These are phyloP conservation scores for Edolisoma coerulescens DNA, from an alignment of 2,113 vertebrate species.

Conservation along the genomic window DNA sequence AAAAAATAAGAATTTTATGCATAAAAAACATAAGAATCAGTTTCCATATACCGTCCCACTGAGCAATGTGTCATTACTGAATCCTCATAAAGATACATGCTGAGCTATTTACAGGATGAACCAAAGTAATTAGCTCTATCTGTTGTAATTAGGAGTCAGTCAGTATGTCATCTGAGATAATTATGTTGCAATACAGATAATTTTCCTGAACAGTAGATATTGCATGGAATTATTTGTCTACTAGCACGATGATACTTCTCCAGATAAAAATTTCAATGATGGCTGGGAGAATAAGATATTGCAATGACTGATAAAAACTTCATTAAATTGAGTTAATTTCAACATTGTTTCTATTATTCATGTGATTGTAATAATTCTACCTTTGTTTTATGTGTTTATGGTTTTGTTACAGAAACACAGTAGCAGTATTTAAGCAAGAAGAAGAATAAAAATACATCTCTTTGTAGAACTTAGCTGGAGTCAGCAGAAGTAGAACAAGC, in stretches of 20 bases:
- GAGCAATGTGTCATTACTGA: slow-evolving; percentile 13
- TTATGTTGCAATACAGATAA: slow-evolving; percentile 13
- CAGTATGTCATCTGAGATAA: slow-evolving; percentile 31
- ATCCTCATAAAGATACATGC: slow-evolving; percentile 26
- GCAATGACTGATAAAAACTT: neutral
- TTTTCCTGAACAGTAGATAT: neutral
- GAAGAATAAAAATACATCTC: neutral
- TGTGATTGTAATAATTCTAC: neutral
- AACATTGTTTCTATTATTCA: neutral
- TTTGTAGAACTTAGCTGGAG: neutral
- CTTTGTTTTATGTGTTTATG: neutral
- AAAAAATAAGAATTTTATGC: neutral
- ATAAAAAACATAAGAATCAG: neutral
- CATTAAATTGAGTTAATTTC: neutral
- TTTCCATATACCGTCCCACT: neutral
- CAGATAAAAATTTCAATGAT: neutral
- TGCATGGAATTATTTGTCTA: neutral
- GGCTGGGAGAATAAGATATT: neutral
- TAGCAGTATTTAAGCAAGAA: neutral
- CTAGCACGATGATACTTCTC: neutral
- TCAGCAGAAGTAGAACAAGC: neutral
- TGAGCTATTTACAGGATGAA: slow-evolving; percentile 47
- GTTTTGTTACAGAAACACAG: neutral
- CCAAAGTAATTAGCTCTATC: slow-evolving; percentile 32
- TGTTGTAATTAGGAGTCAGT: slow-evolving; percentile 44